A percentile compares a stretch with the other conserved stretches of the same genome.
These are phyloP conservation scores for Junonia oenone DNA, from an alignment of 2,888 invertebrate species.

Conservation along the genomic window DNA sequence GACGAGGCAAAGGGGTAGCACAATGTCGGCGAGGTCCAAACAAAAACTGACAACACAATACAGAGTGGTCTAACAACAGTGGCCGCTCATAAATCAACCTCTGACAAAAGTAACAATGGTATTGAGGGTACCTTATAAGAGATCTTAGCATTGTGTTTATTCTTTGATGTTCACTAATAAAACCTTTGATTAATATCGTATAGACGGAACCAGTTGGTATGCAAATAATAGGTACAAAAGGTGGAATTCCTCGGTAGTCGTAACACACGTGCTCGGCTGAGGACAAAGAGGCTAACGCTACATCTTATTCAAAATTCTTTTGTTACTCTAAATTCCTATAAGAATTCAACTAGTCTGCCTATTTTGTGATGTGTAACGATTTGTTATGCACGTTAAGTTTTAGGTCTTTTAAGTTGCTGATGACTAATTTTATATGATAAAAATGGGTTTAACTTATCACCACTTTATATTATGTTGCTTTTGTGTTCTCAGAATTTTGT, in stretches of 20 bases:
- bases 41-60: constrained; percentile 78
- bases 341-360: constrained; percentile 30
- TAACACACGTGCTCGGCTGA: constrained; percentile 70
- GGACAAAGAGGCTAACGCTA: constrained; percentile 65
- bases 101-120: constrained; percentile 79
- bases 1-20: constrained; percentile 68
- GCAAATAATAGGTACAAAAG: constrained; percentile 71
- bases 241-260: constrained; percentile 61
- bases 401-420: background rate
- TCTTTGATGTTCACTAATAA: constrained; percentile 80
- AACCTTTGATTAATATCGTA: constrained; percentile 80
- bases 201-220: constrained; percentile 75
- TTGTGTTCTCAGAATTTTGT: background rate
- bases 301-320: constrained; percentile 64
- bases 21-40: constrained; percentile 76
- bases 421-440: background rate
- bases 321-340: constrained; percentile 53
- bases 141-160: constrained; percentile 77
- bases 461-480: background rate
- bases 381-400: constrained; percentile 6
- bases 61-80: constrained; percentile 74
- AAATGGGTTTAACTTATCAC: background rate
- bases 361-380: constrained; percentile 10
- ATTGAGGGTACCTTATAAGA: constrained; percentile 80
- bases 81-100: constrained; percentile 78